Evolutionary conservation across 2,113 vertebrate genomes (phyloP).

Genomic region (Triplophysa siluroides): DNA sequence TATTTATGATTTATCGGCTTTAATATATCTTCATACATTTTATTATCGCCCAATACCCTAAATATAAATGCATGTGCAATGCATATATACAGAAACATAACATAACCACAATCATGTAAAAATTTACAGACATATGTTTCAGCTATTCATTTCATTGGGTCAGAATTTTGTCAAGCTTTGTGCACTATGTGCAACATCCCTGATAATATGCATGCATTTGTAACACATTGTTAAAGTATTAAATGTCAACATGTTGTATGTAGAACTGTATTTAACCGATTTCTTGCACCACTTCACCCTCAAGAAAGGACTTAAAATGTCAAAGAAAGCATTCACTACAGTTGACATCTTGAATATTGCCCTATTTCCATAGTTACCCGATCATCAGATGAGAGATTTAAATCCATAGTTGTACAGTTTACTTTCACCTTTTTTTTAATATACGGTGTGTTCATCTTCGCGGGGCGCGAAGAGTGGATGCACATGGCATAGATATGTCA

Average conservation of each 20-base stretch:
- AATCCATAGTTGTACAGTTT: too few relatives aligned
- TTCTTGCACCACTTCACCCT: background rate
- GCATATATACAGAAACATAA: background rate
- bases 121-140: background rate
- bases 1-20: too few relatives aligned
- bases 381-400: too few relatives aligned
- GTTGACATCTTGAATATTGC: too few relatives aligned
- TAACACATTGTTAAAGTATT: conserved; percentile 30
- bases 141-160: conserved; percentile 6
- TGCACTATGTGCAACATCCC: conserved; percentile 42
- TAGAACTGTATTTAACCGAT: background rate
- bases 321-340: too few relatives aligned
- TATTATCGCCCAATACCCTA: too few relatives aligned
- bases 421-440: too few relatives aligned
- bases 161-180: background rate
- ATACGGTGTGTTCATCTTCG: too few relatives aligned
- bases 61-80: conserved; percentile 17
- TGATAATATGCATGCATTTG: conserved; percentile 44
- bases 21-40: too few relatives aligned
- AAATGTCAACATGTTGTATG: conserved; percentile 39
- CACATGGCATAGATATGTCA: too few relatives aligned
- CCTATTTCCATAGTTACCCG: too few relatives aligned
- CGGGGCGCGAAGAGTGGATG: too few relatives aligned
- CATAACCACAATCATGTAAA: conserved; percentile 20
- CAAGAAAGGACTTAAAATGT: background rate